Conservation (phyloP, 2,113 vertebrate genomes). For the Gorilla gorilla region DNA sequence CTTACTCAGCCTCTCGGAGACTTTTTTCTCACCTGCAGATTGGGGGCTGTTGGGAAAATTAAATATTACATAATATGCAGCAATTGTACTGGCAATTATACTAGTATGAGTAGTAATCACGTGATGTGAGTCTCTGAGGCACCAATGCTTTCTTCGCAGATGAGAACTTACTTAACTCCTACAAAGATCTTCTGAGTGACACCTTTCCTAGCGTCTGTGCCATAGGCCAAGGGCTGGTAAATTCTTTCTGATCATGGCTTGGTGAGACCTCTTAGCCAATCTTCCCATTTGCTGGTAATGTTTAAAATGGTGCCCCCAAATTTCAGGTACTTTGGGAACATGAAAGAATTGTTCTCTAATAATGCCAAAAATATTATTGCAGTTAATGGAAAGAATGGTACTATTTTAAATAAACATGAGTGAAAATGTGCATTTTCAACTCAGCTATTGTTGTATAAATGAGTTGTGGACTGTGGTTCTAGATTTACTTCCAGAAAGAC, state of each 20-base stretch:
- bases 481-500: background rate
- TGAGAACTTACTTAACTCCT: background rate
- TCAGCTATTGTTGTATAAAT: background rate
- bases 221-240: background rate
- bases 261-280: background rate
- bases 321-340: background rate
- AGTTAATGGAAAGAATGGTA: background rate
- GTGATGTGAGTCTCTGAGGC: fast-evolving
- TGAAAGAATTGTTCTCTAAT: background rate
- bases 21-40: background rate
- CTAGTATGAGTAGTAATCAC: background rate
- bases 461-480: background rate
- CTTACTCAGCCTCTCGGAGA: background rate
- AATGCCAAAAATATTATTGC: background rate
- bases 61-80: background rate
- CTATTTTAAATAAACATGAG: background rate
- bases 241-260: background rate
- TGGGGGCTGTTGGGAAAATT: background rate
- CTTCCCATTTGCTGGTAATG: background rate
- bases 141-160: background rate
- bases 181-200: background rate
- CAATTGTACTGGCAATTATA: background rate
- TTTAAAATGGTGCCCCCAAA: background rate
- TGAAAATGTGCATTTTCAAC: background rate
- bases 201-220: background rate